Base-by-base conservation (phyloP, 2,888 invertebrate genomes). In the Ormyrus labotus region DNA sequence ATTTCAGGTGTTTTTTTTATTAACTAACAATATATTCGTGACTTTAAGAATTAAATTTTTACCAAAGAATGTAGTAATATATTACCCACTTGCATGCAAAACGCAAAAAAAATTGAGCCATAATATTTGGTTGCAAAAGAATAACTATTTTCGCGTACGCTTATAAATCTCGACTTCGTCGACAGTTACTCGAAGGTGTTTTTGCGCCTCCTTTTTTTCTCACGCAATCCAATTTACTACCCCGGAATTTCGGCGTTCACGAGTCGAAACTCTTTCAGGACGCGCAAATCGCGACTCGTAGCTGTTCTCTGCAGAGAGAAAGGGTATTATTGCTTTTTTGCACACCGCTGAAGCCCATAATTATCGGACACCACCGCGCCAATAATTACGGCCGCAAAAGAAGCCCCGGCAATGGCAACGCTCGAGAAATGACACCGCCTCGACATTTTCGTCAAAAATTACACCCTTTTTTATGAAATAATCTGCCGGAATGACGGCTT, bases 151-250 rank as follows among this genome's bases (percentile, higher is more conserved):
- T 9, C 10, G 3, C 8, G 64, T 10, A 50, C 13, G 13, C 51
- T 34, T 51, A 68, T 60, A 61, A 76, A 76, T 76, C 68, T 55
- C 45, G n/a, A 57, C 58, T 74, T 67, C 51, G 60, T 68, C 13
- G 34, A 34, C 48, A 64, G 55, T 65, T 60, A 68, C 45, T 11
- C 48, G 13, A 8, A 69, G 61, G 60, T 76, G 61, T 63, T 34
- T 34, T 51, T 11, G 45, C 19, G 2, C 13, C 5, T n/a, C 61
- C 19, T 48, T 57, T 7, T 75, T 67, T 68, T 51, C 75, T 58
- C 53, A 45, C 45, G 51, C 67, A 55, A 58, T 10, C n/a, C 47
- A 72, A 72, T 63, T 72, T 53, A 13, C 53, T 47, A 8, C 60
- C n/a, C 34, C n/a, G 55, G 11, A 9, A 72, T 72, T 63, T 72